Evolutionary conservation across 2,113 vertebrate genomes (phyloP), one percentile per base, ranked within the genome.

Genomic region (Epinephelus lanceolatus): DNA sequence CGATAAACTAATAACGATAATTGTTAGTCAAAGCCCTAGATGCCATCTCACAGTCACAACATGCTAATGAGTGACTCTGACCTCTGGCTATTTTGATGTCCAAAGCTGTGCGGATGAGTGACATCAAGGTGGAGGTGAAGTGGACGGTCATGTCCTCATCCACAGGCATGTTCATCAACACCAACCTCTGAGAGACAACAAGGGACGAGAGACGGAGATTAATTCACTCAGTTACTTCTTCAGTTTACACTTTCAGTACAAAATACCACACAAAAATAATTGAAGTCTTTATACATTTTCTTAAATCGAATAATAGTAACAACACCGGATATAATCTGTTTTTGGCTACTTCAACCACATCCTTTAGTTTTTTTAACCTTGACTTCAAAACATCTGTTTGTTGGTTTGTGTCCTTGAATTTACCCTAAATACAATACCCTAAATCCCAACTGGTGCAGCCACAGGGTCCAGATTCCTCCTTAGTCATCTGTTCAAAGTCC

Each of bases 101-200:
- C 94, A 99, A 78, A 56, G 98, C 98, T 0, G 98, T 99, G 88
- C 98, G 96, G 83, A 99, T 99, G 75, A 99, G 95, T 0, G 98
- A 98, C 98, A 99, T 98, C 80, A 99, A 94, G 1, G 98, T 99
- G 84, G 98, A 99, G 69, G 98, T 99, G 90, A 99, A 99, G 93
- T 99, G 98, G 59, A 99, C 98, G 0, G 96, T 95, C 97, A 98
- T 99, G 93, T 99, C 98, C 85, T 99, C 98, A 0, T 98, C 98
- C 72, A 99, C 98, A 0, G 98, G 98, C 98, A 99, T 99, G 87
- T 99, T 99, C 98, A 99, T 99, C 95, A 99, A 93, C 88, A 99
- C 98, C 96, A 99, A 90, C 93, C 98, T 97, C 98, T 99, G 96
- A 79, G 37, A 61, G 33, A 63, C 55, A 79, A 76, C 14, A 13